Percentiles rank a stretch among this genome's conserved stretches.
Evolutionary conservation across 2,113 vertebrate genomes (phyloP).

Genomic region (Pardalotus punctatus): DNA sequence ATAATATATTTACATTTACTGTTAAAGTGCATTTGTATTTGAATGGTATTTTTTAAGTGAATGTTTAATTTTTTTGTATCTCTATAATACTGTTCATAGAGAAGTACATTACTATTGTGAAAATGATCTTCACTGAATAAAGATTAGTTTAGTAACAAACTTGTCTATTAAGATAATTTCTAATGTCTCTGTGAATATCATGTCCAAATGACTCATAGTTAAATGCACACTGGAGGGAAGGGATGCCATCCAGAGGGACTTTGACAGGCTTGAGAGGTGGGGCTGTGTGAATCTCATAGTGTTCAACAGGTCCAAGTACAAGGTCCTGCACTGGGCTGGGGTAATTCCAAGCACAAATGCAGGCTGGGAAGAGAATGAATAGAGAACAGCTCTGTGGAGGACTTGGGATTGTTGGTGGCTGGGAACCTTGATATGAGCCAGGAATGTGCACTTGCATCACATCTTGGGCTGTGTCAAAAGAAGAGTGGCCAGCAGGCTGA

Average conservation of each 20-base stretch:
- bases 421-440: neutral
- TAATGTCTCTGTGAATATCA: rapidly evolving
- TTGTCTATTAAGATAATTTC: neutral
- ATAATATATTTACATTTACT: neutral
- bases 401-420: neutral
- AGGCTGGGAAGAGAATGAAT: neutral
- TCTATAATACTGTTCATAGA: neutral
- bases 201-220: neutral
- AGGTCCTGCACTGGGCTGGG: neutral
- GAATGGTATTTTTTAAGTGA: neutral
- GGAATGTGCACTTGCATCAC: too few relatives aligned
- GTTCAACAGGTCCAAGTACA: neutral
- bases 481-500: neutral
- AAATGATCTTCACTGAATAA: neutral
- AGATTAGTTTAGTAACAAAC: neutral
- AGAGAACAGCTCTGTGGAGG: too few relatives aligned
- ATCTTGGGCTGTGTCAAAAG: rapidly evolving
- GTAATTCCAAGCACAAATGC: neutral
- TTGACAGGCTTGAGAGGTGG: too few relatives aligned
- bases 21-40: neutral
- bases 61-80: neutral
- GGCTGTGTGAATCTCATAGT: neutral
- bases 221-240: rapidly evolving
- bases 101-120: neutral
- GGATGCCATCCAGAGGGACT: neutral